Evolutionary conservation across 2,888 invertebrate species (phyloP), one percentile per base, ranked within the genome.

Genomic region (Odontocerum albicorne): DNA sequence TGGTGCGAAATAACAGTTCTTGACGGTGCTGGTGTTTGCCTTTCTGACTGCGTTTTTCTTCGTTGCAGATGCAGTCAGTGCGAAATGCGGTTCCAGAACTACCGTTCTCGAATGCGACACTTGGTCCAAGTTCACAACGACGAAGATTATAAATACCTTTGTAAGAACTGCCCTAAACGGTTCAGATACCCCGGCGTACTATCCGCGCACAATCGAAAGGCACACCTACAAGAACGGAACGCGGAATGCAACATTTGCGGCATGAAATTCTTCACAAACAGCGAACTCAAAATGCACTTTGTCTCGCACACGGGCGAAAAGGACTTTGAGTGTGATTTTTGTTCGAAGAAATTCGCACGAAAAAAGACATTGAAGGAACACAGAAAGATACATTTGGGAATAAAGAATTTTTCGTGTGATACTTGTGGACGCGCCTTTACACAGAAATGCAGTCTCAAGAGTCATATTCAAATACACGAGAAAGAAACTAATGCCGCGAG

Each of bases 341-440:
- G 57, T 27, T 42, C 36, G 3, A 57, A 57, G 19, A 40, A 27
- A 2, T 57, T 39, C 32, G 38, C 19, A 10, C 42, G 52, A 8
- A 49, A 43, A n/a, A 33, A 43, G 43, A 57, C 57, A 4, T 49
- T 57, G 10, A 33, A 19, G 6, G 44, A 46, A n/a, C 57, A 57
- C 16, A 17, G 33, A 19, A 57, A 51, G 52, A 46, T 50, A 21
- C 57, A 57, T 27, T 38, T 46, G 2, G 52, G 52, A 1, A 44
- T 47, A 33, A 47, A 22, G 38, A 35, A 35, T 7, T 47, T 47
- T 12, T 38, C 42, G 10, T 57, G 57, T 19, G 17, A 20, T 6
- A 32, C 38, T 22, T 57, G 57, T 32, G 47, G 44, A 8, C 31
- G 33, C 15, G 42, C 57, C 12, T 57, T 57, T 39, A 52, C 49